These are phyloP conservation scores for Thaleichthys pacificus DNA, from an alignment of 2,797 vertebrate species.

Conservation along the genomic window DNA sequence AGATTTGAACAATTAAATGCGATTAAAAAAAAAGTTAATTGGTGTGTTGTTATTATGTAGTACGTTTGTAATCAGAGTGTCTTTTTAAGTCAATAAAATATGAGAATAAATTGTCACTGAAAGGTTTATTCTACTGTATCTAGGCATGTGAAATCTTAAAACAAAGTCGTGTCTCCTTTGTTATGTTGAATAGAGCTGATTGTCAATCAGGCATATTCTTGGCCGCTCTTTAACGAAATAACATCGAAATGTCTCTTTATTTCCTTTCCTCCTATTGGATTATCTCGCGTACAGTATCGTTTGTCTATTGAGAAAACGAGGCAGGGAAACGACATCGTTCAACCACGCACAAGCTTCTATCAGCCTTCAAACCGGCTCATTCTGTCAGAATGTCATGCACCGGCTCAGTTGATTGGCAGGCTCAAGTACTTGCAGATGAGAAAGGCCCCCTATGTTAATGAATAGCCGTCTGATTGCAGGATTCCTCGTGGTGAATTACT, in stretches of 20 bases:
- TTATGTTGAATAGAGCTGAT: conserved; percentile 56
- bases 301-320: conserved; percentile 36
- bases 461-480: conserved; percentile 77
- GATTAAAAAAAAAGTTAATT: no score
- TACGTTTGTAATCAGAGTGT: conserved; percentile 3
- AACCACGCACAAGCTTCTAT: conserved; percentile 62
- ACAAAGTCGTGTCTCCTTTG: conserved; percentile 62
- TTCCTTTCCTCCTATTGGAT: conserved; percentile 53
- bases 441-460: conserved; percentile 71
- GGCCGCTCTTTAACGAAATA: conserved; percentile 71
- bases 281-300: conserved; percentile 41
- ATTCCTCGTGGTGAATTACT: conserved; percentile 65
- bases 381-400: conserved; percentile 70
- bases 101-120: conserved; percentile 23
- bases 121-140: conserved; percentile 31
- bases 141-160: conserved; percentile 47
- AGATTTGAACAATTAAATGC: no score
- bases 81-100: background rate
- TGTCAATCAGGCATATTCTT: conserved; percentile 64
- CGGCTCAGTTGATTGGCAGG: conserved; percentile 68
- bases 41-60: background rate
- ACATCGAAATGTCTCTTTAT: conserved; percentile 40
- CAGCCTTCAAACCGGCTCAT: conserved; percentile 51
- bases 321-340: conserved; percentile 40
- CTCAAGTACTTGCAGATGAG: conserved; percentile 75